These are phyloP conservation scores for Drepana arcuata DNA, from an alignment of 1,140 invertebrate genomes.

Conservation along the genomic window DNA sequence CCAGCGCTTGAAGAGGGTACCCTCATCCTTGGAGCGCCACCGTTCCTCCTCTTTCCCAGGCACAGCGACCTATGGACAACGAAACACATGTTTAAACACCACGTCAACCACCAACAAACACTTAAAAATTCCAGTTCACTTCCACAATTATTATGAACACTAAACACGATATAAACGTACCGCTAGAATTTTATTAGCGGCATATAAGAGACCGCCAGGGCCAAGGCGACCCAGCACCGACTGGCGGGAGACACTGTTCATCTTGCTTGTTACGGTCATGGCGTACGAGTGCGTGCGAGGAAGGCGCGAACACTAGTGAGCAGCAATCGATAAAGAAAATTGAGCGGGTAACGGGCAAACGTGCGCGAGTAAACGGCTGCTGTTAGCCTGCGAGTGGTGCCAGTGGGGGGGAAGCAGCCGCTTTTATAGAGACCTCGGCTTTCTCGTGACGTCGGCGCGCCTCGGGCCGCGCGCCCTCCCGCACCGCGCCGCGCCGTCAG, in stretches of 20 bases:
- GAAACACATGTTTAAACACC: constrained; percentile 48
- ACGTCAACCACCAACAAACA: constrained; percentile 26
- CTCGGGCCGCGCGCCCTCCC: constrained; percentile 28
- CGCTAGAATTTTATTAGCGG: constrained; percentile 65
- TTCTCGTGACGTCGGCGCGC: constrained; percentile 46
- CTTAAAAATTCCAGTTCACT: too few relatives aligned
- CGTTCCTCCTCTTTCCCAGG: constrained; percentile 60
- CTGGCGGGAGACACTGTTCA: constrained; percentile 66
- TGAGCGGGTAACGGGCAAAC: constrained; percentile 15
- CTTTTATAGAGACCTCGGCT: constrained; percentile 65
- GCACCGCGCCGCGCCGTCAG: constrained; percentile 18
- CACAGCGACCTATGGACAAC: constrained; percentile 61
- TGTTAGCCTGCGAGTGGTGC: constrained; percentile 54
- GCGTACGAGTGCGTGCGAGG: constrained; percentile 33
- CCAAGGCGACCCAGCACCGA: constrained; percentile 56
- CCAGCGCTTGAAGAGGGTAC: constrained; percentile 57
- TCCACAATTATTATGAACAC: too few relatives aligned
- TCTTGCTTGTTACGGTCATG: constrained; percentile 69
- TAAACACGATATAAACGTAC: too few relatives aligned
- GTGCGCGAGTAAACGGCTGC: constrained; percentile 35
- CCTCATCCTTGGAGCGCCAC: constrained; percentile 58
- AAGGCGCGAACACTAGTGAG: constrained; percentile 39
- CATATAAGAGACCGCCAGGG: constrained; percentile 55
- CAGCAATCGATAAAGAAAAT: too few relatives aligned
- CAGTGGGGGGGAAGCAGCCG: constrained; percentile 40